Evolutionary conservation across 2,888 invertebrate species (phyloP), one percentile per base, ranked within the genome.

Genomic region (Dryobota labecula): DNA sequence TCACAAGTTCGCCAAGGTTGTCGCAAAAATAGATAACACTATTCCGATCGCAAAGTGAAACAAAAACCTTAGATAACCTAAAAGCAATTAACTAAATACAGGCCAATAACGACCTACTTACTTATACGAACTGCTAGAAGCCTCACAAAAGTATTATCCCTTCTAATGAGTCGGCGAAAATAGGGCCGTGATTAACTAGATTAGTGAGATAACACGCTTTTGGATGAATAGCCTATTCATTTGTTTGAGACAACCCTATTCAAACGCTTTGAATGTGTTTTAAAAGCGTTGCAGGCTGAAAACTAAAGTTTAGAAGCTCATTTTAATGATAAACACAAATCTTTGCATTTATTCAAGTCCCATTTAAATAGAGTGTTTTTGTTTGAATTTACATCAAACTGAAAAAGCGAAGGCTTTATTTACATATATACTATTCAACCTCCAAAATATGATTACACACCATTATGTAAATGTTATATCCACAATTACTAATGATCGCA

Each of bases 31-130:
- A 66, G 62, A 76, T 66, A 24, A 47, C 65, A 33, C 36, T 51
- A 53, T 66, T 57, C n/a, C 53, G 38, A 57, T 62, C 61, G 11
- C 11, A 27, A 58, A 30, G 5, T 66, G 36, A 66, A n/a, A 47
- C 47, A 73, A 76, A 79, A 76, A 76, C 43, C 66, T 61, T 73
- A 57, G 38, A n/a, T 56, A 56, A 43, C 45, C 72, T 51, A 76
- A 65, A 72, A 80, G 72, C 76, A 86, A 87, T 88, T 87, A 84
- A 78, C 78, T 84, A 84, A 86, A 85, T 81, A 77, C 73, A 68
- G 78, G 61, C 67, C 70, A 76, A 72, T 75, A 70, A 45, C 54
- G 58, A 47, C 60, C 72, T 76, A 72, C n/a, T 74, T 66, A 75
- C 63, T 54, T 74, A 74, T 15, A 49, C 58, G 65, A 73, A 71